Conservation (phyloP, 2,888 invertebrate species). For the Coelopa pilipes region DNA sequence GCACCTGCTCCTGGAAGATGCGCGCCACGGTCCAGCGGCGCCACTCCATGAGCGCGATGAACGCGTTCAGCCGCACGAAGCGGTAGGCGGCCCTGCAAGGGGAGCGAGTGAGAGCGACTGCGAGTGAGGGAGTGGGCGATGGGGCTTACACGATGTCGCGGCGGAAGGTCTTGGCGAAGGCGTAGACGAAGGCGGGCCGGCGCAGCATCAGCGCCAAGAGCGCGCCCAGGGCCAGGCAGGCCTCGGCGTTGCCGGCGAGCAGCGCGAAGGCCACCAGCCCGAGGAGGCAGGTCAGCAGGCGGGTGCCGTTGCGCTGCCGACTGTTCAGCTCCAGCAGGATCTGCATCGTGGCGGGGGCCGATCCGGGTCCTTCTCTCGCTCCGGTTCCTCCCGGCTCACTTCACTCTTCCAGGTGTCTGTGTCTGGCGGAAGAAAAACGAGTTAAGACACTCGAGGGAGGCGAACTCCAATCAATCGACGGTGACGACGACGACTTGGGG, state of each 20-base stretch:
- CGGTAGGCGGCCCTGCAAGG: conserved; percentile 69
- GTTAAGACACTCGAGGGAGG: too few relatives aligned
- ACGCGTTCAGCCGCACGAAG: conserved; percentile 69
- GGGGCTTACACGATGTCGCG: conserved; percentile 60
- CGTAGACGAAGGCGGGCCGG: conserved; percentile 56
- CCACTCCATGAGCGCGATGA: conserved; percentile 70
- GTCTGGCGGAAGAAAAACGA: too few relatives aligned
- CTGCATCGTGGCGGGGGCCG: background rate
- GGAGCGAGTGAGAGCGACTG: background rate
- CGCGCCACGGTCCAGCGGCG: conserved; percentile 70
- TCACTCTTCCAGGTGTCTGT: too few relatives aligned
- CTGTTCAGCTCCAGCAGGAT: conserved; percentile 49
- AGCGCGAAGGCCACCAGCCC: conserved; percentile 52
- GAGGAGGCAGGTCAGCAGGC: conserved; percentile 51
- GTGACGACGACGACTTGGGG: too few relatives aligned
- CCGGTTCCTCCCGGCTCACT: too few relatives aligned
- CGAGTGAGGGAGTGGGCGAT: background rate
- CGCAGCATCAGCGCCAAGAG: conserved; percentile 57
- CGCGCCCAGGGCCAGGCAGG: conserved; percentile 54
- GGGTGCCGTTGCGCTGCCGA: conserved; percentile 58
- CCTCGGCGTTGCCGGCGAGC: conserved; percentile 49
- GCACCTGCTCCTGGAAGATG: conserved; percentile 69
- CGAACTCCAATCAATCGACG: too few relatives aligned
- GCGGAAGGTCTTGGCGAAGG: conserved; percentile 52
- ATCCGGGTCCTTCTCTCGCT: too few relatives aligned